phyloP scores from a whole-genome alignment of 2,888 invertebrate genomes.

The Emesis furor region DNA sequence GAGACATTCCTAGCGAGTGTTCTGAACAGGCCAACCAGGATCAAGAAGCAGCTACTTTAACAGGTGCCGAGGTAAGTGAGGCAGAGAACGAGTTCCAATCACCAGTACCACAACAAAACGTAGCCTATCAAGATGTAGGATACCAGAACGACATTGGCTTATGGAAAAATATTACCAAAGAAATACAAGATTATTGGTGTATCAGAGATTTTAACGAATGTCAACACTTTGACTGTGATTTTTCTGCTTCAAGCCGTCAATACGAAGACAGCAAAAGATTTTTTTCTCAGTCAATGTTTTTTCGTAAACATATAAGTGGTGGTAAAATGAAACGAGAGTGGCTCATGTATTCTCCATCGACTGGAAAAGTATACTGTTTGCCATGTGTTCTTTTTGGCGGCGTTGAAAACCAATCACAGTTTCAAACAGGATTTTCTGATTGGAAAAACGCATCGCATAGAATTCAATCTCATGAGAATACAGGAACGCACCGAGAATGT shows the following conservation, averaged over 20 bases:
- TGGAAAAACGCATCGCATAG: slow-evolving; percentile 46
- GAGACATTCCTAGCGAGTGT: slow-evolving; percentile 38
- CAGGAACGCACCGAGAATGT: slow-evolving; percentile 45
- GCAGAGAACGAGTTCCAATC: slow-evolving; percentile 33
- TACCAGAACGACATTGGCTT: slow-evolving; percentile 46
- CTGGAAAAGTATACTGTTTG: slow-evolving; percentile 43
- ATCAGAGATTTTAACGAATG: slow-evolving; percentile 38
- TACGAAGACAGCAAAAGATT: slow-evolving; percentile 46
- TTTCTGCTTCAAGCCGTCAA: slow-evolving; percentile 44
- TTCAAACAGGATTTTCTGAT: slow-evolving; percentile 49
- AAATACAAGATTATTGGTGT: slow-evolving; percentile 43
- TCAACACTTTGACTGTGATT: slow-evolving; percentile 39
- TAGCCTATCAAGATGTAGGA: slow-evolving; percentile 35
- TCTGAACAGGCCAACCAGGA: slow-evolving; percentile 36
- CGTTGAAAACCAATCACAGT: slow-evolving; percentile 38
- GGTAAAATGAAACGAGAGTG: slow-evolving; percentile 46
- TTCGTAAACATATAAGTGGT: slow-evolving; percentile 46
- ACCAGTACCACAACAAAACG: slow-evolving; percentile 26
- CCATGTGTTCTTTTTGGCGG: slow-evolving; percentile 50
- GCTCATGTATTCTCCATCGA: slow-evolving; percentile 46
- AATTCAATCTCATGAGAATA: slow-evolving; percentile 52
- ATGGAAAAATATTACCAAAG: slow-evolving; percentile 44
- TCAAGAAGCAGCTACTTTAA: slow-evolving; percentile 35
- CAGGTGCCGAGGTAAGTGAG: slow-evolving; percentile 35
- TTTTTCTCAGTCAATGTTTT: slow-evolving; percentile 44